These are phyloP conservation scores for Drosophila orena DNA, from an alignment of 1,140 invertebrate species.

Conservation along the genomic window DNA sequence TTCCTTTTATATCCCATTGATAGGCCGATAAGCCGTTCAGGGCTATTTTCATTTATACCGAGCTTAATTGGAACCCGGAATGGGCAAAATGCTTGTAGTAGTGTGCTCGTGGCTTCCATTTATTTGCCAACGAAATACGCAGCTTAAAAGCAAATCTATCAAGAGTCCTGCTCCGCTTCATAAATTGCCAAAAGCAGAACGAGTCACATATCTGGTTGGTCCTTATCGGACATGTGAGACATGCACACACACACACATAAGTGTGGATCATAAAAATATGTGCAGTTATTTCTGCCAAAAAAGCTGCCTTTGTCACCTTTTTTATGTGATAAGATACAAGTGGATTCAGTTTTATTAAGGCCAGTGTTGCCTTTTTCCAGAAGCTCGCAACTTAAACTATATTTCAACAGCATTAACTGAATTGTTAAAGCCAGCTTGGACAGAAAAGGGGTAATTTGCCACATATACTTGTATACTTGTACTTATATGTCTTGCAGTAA, in stretches of 20 bases:
- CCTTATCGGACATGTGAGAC: background rate
- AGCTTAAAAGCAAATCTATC: constrained; percentile 29
- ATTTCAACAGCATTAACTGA: background rate
- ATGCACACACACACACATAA: constrained; percentile 5
- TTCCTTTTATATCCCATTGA: constrained; percentile 9
- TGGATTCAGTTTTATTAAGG: constrained; percentile 2
- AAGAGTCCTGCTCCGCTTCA: constrained; percentile 1
- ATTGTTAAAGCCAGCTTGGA: background rate
- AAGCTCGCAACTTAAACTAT: background rate
- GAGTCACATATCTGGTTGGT: too few relatives aligned
- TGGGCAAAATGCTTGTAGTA: background rate
- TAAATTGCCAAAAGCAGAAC: constrained; percentile 9
- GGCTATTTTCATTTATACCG: constrained; percentile 1
- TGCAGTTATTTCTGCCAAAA: background rate
- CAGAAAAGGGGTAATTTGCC: background rate
- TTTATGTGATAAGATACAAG: background rate
- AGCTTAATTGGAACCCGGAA: constrained; percentile 30
- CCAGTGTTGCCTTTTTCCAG: background rate
- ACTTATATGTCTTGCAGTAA: constrained; percentile 2
- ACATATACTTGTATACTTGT: background rate
- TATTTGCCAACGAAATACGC: constrained; percentile 1
- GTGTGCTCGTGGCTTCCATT: background rate
- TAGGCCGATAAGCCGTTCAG: constrained; percentile 8
- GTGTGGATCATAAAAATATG: constrained; percentile 4
- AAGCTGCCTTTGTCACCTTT: too few relatives aligned